Percentiles rank a stretch among this genome's conserved stretches.
Conservation (phyloP, 2,113 vertebrate genomes). For the Galemys pyrenaicus region DNA sequence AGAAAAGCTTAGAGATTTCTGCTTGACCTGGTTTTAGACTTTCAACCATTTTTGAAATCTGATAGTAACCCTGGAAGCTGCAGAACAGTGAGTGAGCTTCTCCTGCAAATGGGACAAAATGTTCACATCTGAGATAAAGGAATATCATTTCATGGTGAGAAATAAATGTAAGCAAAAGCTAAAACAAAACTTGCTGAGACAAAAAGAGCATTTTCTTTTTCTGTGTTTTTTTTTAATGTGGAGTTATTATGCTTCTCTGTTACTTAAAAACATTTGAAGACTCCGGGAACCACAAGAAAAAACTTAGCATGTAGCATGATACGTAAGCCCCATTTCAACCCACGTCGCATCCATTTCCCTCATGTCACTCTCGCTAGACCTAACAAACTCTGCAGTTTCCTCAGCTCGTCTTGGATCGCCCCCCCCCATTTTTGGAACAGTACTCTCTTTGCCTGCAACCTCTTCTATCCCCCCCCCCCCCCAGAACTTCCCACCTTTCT, state of each 20-base stretch:
- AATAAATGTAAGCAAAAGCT: background rate
- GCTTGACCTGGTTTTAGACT: conserved; percentile 27
- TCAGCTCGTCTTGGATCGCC: background rate
- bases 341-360: background rate
- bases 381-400: too few relatives aligned
- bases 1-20: background rate
- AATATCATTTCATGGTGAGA: background rate
- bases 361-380: background rate
- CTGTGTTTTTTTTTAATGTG: background rate
- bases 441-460: background rate
- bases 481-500: background rate
- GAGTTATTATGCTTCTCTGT: background rate
- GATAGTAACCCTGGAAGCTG: background rate
- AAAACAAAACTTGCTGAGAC: background rate
- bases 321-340: fast-evolving
- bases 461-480: background rate
- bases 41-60: background rate
- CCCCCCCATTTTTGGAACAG: background rate
- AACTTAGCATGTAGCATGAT: fast-evolving
- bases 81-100: background rate
- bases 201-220: background rate
- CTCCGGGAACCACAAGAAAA: background rate
- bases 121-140: conserved; percentile 15
- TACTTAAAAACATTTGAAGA: background rate
- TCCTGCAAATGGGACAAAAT: background rate